These are phyloP conservation scores for Apocheima hispidaria DNA, from an alignment of 2,888 invertebrate genomes.

Conservation along the genomic window DNA sequence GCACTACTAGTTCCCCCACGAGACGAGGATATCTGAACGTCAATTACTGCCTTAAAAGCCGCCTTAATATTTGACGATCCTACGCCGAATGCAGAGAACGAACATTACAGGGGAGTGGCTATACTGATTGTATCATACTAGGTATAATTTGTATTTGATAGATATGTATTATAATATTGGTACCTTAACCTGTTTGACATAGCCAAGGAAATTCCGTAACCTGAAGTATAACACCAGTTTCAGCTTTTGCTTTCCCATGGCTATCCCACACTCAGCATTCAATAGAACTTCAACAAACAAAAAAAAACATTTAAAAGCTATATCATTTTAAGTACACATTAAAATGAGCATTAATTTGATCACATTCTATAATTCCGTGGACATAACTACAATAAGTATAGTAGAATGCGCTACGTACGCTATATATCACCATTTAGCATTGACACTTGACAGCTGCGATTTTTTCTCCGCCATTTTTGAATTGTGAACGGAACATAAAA, in stretches of 20 bases:
- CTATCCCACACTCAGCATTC: neutral
- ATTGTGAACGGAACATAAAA: slow-evolving; percentile 32
- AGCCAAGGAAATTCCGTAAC: no score
- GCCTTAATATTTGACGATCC: slow-evolving; percentile 44
- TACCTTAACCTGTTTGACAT: no score
- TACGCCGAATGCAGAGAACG: neutral
- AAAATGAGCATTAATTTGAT: neutral
- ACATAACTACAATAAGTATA: neutral
- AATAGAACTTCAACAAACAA: neutral
- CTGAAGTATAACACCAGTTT: no score
- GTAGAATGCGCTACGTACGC: slow-evolving; percentile 7
- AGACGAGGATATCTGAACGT: slow-evolving; percentile 51
- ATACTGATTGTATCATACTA: no score
- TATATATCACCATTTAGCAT: slow-evolving; percentile 21
- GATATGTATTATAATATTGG: no score
- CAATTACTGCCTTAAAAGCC: slow-evolving; percentile 50
- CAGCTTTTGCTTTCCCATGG: neutral
- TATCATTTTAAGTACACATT: slow-evolving; percentile 6
- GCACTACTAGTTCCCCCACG: slow-evolving; percentile 32
- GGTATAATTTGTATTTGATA: no score
- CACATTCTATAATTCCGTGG: neutral
- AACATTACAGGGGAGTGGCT: slow-evolving; percentile 11
- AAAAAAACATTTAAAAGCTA: neutral
- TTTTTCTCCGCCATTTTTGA: slow-evolving; percentile 31
- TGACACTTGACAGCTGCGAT: slow-evolving; percentile 34